Evolutionary conservation across 2,888 invertebrate species (phyloP).

Genomic region (Pammene fasciana): DNA sequence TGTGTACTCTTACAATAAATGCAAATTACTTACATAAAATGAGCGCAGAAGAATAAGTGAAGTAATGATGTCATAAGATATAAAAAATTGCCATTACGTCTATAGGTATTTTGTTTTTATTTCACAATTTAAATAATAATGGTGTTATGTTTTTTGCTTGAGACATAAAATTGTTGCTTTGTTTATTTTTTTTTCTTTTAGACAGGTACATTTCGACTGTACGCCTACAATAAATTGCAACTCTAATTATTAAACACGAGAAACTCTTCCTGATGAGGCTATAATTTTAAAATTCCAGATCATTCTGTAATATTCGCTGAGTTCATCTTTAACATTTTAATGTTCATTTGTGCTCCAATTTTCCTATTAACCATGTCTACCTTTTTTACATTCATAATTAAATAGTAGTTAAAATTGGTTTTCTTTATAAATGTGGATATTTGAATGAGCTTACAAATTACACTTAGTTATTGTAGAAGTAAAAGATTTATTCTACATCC

Average conservation of each 20-base stretch:
- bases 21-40: not conserved
- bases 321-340: not conserved
- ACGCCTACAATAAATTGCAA: not conserved
- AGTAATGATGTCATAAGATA: not conserved
- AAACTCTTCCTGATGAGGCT: slow-evolving; percentile 5
- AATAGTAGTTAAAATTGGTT: slow-evolving; percentile 11
- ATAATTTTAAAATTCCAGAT: slow-evolving; percentile 1
- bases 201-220: not conserved
- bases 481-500: slow-evolving; percentile 34
- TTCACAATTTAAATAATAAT: too few species aligned
- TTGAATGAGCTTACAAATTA: slow-evolving; percentile 48
- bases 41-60: not conserved
- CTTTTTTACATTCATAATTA: slow-evolving; percentile 8
- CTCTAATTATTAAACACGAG: slow-evolving; percentile 10
- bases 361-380: slow-evolving; percentile 9
- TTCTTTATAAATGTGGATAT: slow-evolving; percentile 18
- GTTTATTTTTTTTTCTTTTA: too few species aligned
- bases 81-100: not conserved
- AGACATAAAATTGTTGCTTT: not conserved
- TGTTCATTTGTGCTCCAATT: not conserved
- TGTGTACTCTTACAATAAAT: slow-evolving; percentile 13
- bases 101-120: not conserved
- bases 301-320: slow-evolving; percentile 1
- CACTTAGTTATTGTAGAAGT: slow-evolving; percentile 35
- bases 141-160: not conserved